phyloP scores from a whole-genome alignment of 2,113 vertebrate genomes.

The Bos taurus region ARS-UCD2.0 NC_037350.1:50461501-50462000 shows the following conservation, averaged over 20 bases:
- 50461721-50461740: accelerated
- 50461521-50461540: not conserved
- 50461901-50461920: not conserved
- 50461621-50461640: not conserved
- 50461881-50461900: not conserved
- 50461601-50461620: not conserved
- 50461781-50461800: not conserved
- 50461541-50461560: not conserved
- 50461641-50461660: not conserved
- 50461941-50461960: not conserved
- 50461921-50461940: not conserved
- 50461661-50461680: not conserved
- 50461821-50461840: not conserved
- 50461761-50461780: not conserved
- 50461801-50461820: not conserved
- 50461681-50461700: not conserved
- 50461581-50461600: not conserved
- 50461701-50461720: not conserved
- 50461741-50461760: not conserved
- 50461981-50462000: accelerated
- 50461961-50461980: not conserved
- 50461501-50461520: not conserved
- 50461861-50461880: not conserved
- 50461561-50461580: not conserved
- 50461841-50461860: not conserved